Percentiles rank a stretch among this genome's conserved stretches.
Evolutionary conservation across 2,888 invertebrate species (phyloP).

Genomic region (Lamellibrachia satsuma): DNA sequence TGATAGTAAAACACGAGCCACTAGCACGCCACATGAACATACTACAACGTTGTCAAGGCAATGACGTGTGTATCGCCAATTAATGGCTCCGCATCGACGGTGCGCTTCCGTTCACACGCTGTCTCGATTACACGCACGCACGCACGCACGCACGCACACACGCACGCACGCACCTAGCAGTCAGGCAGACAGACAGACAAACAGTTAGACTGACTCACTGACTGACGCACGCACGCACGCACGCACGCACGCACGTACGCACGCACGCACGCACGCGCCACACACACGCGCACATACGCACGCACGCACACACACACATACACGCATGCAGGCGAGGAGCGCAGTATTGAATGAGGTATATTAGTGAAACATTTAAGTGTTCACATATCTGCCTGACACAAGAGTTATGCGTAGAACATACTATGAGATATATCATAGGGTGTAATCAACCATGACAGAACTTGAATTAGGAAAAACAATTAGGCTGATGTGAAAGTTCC

Average conservation of each 20-base stretch:
- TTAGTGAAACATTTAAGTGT: too few species aligned
- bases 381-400: too few species aligned
- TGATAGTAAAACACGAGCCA: neutral
- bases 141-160: neutral
- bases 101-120: neutral
- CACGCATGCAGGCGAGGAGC: neutral
- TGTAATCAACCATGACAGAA: too few species aligned
- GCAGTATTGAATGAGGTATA: too few species aligned
- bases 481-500: too few species aligned
- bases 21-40: neutral
- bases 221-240: neutral
- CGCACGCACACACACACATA: neutral
- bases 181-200: neutral
- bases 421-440: too few species aligned
- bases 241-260: neutral
- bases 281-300: neutral
- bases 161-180: neutral
- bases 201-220: neutral
- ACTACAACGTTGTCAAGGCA: neutral
- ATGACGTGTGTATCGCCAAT: neutral
- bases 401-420: too few species aligned
- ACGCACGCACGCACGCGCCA: neutral
- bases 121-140: neutral
- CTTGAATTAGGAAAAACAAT: too few species aligned
- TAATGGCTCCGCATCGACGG: neutral